Evolutionary conservation across 2,888 invertebrate species (phyloP).

Genomic region (Cephus runcator): DNA sequence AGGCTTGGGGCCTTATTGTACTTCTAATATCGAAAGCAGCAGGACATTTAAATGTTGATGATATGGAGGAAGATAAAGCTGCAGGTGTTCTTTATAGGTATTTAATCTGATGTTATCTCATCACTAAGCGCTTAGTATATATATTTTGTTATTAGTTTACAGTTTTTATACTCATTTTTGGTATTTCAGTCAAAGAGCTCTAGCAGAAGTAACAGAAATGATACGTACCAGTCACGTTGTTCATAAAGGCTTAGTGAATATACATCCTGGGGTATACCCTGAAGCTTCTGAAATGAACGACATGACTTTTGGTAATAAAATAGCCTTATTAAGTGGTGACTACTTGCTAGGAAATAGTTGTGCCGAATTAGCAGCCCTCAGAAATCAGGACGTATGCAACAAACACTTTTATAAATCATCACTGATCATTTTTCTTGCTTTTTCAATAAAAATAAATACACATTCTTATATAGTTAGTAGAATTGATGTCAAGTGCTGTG

Average conservation of each 20-base stretch:
- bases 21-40: slow-evolving; percentile 92
- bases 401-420: slow-evolving; percentile 2
- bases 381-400: slow-evolving; percentile 62
- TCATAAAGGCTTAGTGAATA: slow-evolving; percentile 88
- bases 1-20: slow-evolving; percentile 93
- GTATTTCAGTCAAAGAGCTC: slow-evolving; percentile 77
- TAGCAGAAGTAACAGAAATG: slow-evolving; percentile 97
- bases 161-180: neutral
- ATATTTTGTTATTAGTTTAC: neutral
- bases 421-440: neutral
- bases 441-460: slow-evolving; percentile 5
- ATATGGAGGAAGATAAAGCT: slow-evolving; percentile 86
- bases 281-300: slow-evolving; percentile 75
- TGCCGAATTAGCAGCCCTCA: slow-evolving; percentile 83
- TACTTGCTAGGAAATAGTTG: slow-evolving; percentile 91
- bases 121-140: neutral
- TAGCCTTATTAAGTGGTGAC: slow-evolving; percentile 91
- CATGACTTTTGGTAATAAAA: slow-evolving; percentile 95
- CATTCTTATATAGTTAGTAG: slow-evolving; percentile 74
- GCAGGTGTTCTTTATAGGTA: slow-evolving; percentile 85
- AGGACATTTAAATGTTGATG: slow-evolving; percentile 84
- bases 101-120: neutral
- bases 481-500: slow-evolving; percentile 89
- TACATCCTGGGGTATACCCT: slow-evolving; percentile 72
- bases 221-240: slow-evolving; percentile 92